A percentile compares a stretch with the other conserved stretches of the same genome.
Evolutionary conservation across 2,797 vertebrate species (phyloP).

Genomic region (Momotus momota): DNA sequence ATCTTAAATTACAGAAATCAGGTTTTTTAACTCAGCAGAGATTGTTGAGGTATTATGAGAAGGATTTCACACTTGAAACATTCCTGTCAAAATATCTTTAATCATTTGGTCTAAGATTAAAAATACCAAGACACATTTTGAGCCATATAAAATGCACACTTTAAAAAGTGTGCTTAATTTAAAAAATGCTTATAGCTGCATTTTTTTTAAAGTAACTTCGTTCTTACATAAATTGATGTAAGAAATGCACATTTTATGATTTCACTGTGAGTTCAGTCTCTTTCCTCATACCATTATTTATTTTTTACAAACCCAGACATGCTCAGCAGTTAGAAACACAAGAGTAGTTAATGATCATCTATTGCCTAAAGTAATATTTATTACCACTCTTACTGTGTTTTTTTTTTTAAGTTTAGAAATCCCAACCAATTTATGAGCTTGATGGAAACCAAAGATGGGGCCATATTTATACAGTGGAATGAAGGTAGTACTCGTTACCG

Average conservation of each 20-base stretch:
- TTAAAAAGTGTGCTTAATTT: slow-evolving; percentile 39
- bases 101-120: slow-evolving; percentile 62
- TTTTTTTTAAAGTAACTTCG: slow-evolving; percentile 15
- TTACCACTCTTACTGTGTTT: background rate
- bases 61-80: slow-evolving; percentile 65
- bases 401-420: background rate
- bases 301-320: background rate
- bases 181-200: slow-evolving; percentile 41
- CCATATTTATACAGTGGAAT: background rate
- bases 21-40: slow-evolving; percentile 13
- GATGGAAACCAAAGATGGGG: background rate
- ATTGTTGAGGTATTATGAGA: slow-evolving; percentile 39
- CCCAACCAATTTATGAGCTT: background rate
- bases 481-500: background rate
- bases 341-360: background rate
- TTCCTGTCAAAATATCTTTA: slow-evolving; percentile 67
- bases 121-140: slow-evolving; percentile 58
- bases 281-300: background rate
- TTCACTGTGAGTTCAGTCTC: background rate
- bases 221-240: background rate
- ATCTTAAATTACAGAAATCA: slow-evolving; percentile 18
- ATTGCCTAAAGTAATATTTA: background rate
- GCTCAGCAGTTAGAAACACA: background rate
- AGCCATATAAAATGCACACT: slow-evolving; percentile 33
- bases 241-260: background rate